A percentile compares a stretch with the other conserved stretches of the same genome.
These are phyloP conservation scores for Phrynocephalus forsythii DNA, from an alignment of 2,797 vertebrate species.

Conservation along the genomic window DNA sequence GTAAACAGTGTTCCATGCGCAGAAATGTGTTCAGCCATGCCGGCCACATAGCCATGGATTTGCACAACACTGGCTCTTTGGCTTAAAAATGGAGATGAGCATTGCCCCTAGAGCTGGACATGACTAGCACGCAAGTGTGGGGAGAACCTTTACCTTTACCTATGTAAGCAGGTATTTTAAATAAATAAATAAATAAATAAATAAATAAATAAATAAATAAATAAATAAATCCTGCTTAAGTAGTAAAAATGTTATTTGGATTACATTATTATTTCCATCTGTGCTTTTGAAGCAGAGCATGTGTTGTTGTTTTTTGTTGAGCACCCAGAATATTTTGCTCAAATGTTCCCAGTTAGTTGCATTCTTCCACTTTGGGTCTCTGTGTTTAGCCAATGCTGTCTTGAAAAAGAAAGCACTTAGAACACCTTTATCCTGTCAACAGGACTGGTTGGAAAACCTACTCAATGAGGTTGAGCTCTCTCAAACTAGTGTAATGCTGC, in stretches of 20 bases:
- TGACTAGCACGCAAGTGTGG: too few species aligned
- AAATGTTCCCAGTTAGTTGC: constrained; percentile 15
- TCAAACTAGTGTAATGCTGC: constrained; percentile 71
- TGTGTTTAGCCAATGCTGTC: background rate
- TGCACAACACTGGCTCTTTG: too few species aligned
- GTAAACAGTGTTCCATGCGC: too few species aligned
- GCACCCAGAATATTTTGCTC: background rate
- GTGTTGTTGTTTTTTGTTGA: background rate
- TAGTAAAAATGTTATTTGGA: constrained; percentile 6
- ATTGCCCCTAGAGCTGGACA: too few species aligned
- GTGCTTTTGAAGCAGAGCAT: constrained; percentile 23
- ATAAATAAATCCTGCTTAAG: background rate
- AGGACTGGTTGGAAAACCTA: background rate
- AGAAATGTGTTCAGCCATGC: too few species aligned
- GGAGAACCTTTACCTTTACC: too few species aligned
- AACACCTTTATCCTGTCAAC: constrained; percentile 34
- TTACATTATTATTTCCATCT: constrained; percentile 31
- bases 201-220: background rate
- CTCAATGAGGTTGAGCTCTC: rapidly evolving
- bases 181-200: background rate
- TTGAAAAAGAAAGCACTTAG: constrained; percentile 19
- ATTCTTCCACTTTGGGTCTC: constrained; percentile 3
- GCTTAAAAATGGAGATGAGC: too few species aligned
- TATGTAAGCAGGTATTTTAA: constrained; percentile 41
- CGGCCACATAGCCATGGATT: too few species aligned